Evolutionary conservation across 2,797 vertebrate species (phyloP).

Genomic region (Lithobates pipiens): DNA sequence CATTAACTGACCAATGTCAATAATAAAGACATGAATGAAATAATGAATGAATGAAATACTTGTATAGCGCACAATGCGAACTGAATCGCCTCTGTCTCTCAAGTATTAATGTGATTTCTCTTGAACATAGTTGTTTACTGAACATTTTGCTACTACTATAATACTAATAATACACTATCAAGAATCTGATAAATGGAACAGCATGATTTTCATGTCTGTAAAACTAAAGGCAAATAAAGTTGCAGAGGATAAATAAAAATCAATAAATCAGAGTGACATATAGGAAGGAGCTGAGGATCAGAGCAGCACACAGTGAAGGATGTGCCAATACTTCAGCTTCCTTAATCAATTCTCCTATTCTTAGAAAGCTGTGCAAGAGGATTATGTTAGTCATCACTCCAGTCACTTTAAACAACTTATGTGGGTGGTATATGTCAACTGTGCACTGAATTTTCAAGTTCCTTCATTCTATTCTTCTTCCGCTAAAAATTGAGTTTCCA

Average conservation of each 20-base stretch:
- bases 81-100: too few relatives aligned
- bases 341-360: constrained; percentile 47
- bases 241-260: constrained; percentile 17
- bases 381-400: constrained; percentile 43
- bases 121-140: not conserved
- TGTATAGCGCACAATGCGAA: too few relatives aligned
- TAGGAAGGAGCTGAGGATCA: constrained; percentile 6
- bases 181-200: constrained; percentile 21
- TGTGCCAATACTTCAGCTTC: constrained; percentile 3
- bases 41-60: too few relatives aligned
- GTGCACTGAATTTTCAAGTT: constrained; percentile 1
- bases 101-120: not conserved
- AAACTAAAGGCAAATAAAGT: constrained; percentile 15
- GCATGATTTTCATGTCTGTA: not conserved
- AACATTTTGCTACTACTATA: constrained; percentile 29
- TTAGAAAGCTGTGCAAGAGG: constrained; percentile 24
- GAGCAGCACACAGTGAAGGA: not conserved
- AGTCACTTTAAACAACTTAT: constrained; percentile 49
- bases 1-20: not conserved
- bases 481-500: not conserved
- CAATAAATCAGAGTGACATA: constrained; percentile 7
- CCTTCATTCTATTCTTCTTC: not conserved
- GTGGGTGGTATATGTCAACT: constrained; percentile 46
- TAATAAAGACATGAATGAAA: too few relatives aligned
- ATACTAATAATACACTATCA: constrained; percentile 38